Percentiles rank a stretch among this genome's conserved stretches.
These are phyloP conservation scores for Drosophila repletoides DNA, from an alignment of 1,140 invertebrate genomes.

Conservation along the genomic window DNA sequence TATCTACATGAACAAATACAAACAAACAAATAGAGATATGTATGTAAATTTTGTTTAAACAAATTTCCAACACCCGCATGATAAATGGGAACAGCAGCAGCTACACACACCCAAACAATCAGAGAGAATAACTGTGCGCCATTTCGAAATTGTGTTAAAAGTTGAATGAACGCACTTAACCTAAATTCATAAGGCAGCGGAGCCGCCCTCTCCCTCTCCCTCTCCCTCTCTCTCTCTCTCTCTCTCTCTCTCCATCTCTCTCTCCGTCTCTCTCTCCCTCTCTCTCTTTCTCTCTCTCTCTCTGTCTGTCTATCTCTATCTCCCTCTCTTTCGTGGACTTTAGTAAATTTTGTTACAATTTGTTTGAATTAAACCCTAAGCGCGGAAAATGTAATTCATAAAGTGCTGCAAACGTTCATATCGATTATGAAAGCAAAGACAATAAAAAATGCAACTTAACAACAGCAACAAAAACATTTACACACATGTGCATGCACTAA, in stretches of 20 bases:
- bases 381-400: conserved; percentile 68
- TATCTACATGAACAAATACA: background rate
- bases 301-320: conserved; percentile 5
- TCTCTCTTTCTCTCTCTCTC: conserved; percentile 20
- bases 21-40: background rate
- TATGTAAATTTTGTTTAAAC: conserved; percentile 68
- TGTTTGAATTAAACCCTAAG: conserved; percentile 71
- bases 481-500: conserved; percentile 9
- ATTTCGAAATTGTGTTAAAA: conserved; percentile 81
- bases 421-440: conserved; percentile 66
- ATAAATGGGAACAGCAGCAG: conserved; percentile 61
- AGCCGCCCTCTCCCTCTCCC: conserved; percentile 10
- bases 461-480: conserved; percentile 1
- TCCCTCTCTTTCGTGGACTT: conserved; percentile 40
- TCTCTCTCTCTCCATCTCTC: background rate
- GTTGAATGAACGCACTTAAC: conserved; percentile 82
- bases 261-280: conserved; percentile 6
- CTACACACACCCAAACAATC: conserved; percentile 23
- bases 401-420: conserved; percentile 37
- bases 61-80: conserved; percentile 74
- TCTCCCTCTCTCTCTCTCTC: background rate
- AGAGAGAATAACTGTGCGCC: conserved; percentile 45
- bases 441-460: conserved; percentile 21
- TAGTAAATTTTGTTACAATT: conserved; percentile 75
- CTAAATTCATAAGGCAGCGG: conserved; percentile 65